Base-by-base conservation (phyloP, 2,888 invertebrate genomes). In the Melanchra persicariae region DNA sequence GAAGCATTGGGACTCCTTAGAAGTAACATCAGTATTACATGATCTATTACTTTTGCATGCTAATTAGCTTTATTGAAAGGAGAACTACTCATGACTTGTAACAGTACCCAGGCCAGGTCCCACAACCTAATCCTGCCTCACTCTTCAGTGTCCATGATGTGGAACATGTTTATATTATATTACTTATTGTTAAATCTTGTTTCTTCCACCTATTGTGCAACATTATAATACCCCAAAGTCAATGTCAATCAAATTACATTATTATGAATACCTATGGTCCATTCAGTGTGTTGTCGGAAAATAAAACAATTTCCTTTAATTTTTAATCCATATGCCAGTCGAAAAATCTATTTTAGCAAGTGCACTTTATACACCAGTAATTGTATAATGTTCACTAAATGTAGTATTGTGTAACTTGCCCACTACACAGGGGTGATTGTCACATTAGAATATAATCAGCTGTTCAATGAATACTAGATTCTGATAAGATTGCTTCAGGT, bases 401-500 rank as follows among this genome's bases (percentile, higher is more conserved):
- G 8, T 49, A 34, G 8, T 12, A 8, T 37, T 61, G 40, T 62
- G 22, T 65, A 40, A 34, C 45, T 17, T 12, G 12, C 12, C 17
- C 24, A 52, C 24, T 47, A 17, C n/a, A 34, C 7, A 3, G 15
- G 26, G 26, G 17, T 51, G 26, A 22, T 22, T 54, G 43, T 37
- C 26, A 62, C 19, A 45, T 73, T 43, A 45, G 12, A 54, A 66
- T 40, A 60, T 26, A 40, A 51, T 55, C 65, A 78, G 69, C 62
- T 66, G 65, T 55, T 62, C 34, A 24, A 47, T 64, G 51, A 57
- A 12, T 51, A 52, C 26, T 2, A 62, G 37, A 64, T 60, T 71
- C 63, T 51, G 24, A 79, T 63, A 55, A 65, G 62, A 64, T 69
- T 40, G 40, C 26, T 51, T 40, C 12, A 58, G 34, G 43, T 71